Conservation (phyloP, 1,140 invertebrate species). For the Lasioglossum albipes region DNA sequence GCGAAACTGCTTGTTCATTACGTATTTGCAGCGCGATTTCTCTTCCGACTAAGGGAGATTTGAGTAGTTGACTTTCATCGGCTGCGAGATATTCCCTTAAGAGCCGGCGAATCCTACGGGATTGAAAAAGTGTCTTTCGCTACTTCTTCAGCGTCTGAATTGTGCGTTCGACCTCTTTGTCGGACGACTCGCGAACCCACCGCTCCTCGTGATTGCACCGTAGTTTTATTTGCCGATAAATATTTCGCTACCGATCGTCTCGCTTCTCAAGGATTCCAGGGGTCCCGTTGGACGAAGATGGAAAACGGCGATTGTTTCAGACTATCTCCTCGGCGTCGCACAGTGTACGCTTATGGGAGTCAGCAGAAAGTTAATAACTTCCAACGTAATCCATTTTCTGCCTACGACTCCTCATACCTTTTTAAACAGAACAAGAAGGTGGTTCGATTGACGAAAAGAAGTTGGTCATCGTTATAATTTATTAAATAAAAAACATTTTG, state of each 20-base stretch:
- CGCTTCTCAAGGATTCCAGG: too few species aligned
- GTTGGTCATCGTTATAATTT: too few species aligned
- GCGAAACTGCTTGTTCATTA: slow-evolving; percentile 22
- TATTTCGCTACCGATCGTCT: not conserved
- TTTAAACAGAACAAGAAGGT: too few species aligned
- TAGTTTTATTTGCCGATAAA: not conserved
- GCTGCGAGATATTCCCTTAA: not conserved
- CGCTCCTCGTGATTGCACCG: not conserved
- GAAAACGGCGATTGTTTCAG: too few species aligned
- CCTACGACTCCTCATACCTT: too few species aligned
- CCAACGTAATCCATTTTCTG: too few species aligned
- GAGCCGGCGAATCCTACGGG: not conserved
- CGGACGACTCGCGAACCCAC: not conserved
- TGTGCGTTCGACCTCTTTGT: not conserved
- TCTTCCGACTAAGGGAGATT: not conserved
- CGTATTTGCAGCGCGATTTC: slow-evolving; percentile 8
- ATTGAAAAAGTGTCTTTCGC: not conserved
- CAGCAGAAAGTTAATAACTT: too few species aligned
- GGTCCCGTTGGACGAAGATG: too few species aligned
- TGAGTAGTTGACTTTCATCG: slow-evolving; percentile 19
- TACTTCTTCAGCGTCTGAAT: not conserved
- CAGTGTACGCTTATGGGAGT: too few species aligned
- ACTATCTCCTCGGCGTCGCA: too few species aligned
- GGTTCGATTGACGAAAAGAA: too few species aligned
- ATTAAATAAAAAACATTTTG: too few species aligned